Evolutionary conservation across 1,140 invertebrate species (phyloP), one percentile per base, ranked within the genome.

Genomic region (Megalonaias nervosa): DNA sequence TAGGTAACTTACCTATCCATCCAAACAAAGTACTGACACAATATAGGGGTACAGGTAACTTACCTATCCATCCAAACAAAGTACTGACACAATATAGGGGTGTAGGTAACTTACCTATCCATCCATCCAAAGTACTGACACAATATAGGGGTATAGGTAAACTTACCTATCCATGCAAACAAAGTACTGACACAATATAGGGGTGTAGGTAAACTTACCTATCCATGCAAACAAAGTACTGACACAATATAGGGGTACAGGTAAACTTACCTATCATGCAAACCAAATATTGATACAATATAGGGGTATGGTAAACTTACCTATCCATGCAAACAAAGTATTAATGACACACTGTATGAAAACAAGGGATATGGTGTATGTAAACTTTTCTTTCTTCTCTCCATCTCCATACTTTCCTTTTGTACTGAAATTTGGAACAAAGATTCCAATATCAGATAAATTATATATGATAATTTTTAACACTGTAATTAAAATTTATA

Each of bases 321-420:
- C 92, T 79, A 94, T 90, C 91, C 95, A 94, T 0, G 97, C 95
- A 90, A 97, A 97, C 1, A 95, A 67, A 83, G 94, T 96, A 92
- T 98, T 98, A n/a, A 97, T 93, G 58, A 97, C 84, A 91, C 97
- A 99, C 91, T 98, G 96, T 13, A 95, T 91, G 86, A 96, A 95
- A 0, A 99, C 96, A 38, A 99, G 91, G 0, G 95, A 93, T 67
- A 98, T 91, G 5, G 95, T 94, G 85, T 93, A 98, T 0, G 95
- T 96, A 85, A 97, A 99, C 80, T 94, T 95, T 84, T 99, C 97
- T 48, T 92, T 91, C 13, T 93, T 92, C 61, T 93, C 92, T 58
- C 87, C 89, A 90, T 98, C 92, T 55, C 85, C 86, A 92, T 98
- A 99, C 83, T 94, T 94, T 64, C 96, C 96, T 84, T 96, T 93